Percentiles rank a stretch among this genome's conserved stretches.
These are phyloP conservation scores for Luidia sarsii DNA, from an alignment of 53 echinoderm and acorn worm species.

Conservation along the genomic window DNA sequence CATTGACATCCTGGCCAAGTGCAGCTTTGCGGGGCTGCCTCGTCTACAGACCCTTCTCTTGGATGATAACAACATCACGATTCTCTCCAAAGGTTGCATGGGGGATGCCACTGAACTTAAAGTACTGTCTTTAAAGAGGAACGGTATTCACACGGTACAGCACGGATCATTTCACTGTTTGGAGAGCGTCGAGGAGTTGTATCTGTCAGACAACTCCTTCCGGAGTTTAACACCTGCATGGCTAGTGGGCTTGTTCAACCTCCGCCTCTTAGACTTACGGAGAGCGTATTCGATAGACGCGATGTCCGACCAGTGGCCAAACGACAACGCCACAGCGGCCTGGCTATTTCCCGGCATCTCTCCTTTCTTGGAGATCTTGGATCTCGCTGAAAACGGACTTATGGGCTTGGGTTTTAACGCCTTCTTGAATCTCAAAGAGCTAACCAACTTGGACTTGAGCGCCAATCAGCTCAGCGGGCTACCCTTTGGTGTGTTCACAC, in stretches of 20 bases:
- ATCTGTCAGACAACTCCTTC: conserved; percentile 39
- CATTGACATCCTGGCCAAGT: conserved; percentile 40
- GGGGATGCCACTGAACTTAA: conserved; percentile 6
- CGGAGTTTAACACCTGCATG: conserved; percentile 10
- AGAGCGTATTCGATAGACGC: conserved; percentile 29
- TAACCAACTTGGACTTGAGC: conserved; percentile 26
- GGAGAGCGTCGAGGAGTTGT: conserved; percentile 37
- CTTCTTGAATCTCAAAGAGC: conserved; percentile 18
- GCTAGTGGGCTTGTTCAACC: conserved; percentile 40
- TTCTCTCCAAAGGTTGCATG: conserved; percentile 47
- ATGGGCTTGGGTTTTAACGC: conserved; percentile 26
- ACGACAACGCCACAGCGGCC: conserved; percentile 11
- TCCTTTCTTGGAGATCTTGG: conserved; percentile 24
- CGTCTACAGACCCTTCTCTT: conserved; percentile 26
- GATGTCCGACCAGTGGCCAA: conserved; percentile 13
- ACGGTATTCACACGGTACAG: conserved; percentile 39
- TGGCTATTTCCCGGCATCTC: conserved; percentile 44
- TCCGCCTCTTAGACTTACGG: conserved; percentile 29
- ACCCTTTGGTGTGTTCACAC: conserved; percentile 39
- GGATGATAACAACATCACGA: conserved; percentile 46
- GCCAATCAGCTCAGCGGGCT: conserved; percentile 17
- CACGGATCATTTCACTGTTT: conserved; percentile 35
- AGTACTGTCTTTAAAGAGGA: conserved; percentile 30
- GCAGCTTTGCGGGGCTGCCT: conserved; percentile 36
- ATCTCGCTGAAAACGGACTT: conserved; percentile 41